Percentiles rank a stretch among this genome's conserved stretches.
phyloP scores from a whole-genome alignment of 2,888 invertebrate species.

The Eupeodes latifasciatus region DNA sequence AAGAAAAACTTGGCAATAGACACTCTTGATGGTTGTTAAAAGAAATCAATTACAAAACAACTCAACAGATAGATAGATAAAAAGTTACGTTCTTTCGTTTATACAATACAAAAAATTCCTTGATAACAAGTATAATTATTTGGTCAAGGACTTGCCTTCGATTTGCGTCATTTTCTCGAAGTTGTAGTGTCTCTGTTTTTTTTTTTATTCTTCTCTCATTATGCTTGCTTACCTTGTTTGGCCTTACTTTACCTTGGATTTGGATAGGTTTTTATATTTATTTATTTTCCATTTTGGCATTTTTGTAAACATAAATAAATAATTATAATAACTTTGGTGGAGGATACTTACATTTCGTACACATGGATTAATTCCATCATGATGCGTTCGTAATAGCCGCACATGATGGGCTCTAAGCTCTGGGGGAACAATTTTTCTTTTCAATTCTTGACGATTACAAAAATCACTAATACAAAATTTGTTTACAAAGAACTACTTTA shows the following conservation, averaged over 20 bases:
- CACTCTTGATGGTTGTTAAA: neutral
- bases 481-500: constrained; percentile 33
- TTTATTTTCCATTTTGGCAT: neutral
- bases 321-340: neutral
- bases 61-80: constrained; percentile 24
- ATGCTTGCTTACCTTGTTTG: too few relatives aligned
- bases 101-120: constrained; percentile 21
- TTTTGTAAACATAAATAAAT: constrained; percentile 35
- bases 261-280: constrained; percentile 5
- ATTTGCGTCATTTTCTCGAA: constrained; percentile 8
- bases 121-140: constrained; percentile 31
- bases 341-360: constrained; percentile 32
- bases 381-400: constrained; percentile 39
- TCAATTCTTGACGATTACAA: neutral
- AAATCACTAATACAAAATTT: constrained; percentile 9
- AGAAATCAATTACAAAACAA: constrained; percentile 9
- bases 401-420: constrained; percentile 17
- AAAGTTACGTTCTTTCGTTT: constrained; percentile 26
- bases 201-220: neutral
- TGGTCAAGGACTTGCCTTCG: constrained; percentile 40
- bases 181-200: neutral
- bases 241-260: constrained; percentile 8
- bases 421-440: neutral
- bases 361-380: constrained; percentile 32
- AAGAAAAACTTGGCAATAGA: neutral